phyloP scores from a whole-genome alignment of 1,140 invertebrate genomes.

The Zaprionus africanus region DNA sequence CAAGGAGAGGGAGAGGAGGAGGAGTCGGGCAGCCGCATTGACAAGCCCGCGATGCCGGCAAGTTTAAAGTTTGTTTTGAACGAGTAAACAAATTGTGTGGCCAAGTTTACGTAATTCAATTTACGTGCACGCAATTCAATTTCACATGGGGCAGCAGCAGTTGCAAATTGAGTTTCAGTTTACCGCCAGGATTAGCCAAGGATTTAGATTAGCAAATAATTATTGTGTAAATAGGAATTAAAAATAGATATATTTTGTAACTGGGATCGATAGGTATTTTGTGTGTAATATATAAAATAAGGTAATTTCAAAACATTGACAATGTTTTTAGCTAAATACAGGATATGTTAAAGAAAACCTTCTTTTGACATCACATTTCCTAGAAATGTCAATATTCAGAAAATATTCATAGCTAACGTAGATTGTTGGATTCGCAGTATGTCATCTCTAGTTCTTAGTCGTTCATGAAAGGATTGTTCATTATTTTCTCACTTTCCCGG shows the following conservation, averaged over 20 bases:
- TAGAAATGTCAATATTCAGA: no score
- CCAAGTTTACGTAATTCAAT: slow-evolving; percentile 78
- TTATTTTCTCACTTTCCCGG: no score
- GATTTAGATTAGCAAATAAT: slow-evolving; percentile 13
- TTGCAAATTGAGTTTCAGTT: slow-evolving; percentile 34
- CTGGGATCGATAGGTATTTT: no score
- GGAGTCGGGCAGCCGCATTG: slow-evolving; percentile 46
- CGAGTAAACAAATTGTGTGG: slow-evolving; percentile 77
- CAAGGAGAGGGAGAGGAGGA: background rate
- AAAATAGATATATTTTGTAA: background rate
- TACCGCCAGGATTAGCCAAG: slow-evolving; percentile 8
- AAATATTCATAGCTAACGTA: no score
- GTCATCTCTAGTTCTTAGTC: no score
- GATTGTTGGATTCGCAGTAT: no score
- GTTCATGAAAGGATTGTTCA: no score
- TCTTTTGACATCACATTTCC: no score
- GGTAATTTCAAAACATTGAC: no score
- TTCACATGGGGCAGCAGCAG: slow-evolving; percentile 26
- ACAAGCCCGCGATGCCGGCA: slow-evolving; percentile 51
- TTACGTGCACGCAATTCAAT: slow-evolving; percentile 77
- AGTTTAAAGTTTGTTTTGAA: slow-evolving; percentile 80
- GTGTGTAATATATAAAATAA: no score
- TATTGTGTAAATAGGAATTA: background rate
- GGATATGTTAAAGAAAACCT: no score
- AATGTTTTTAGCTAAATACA: no score